A percentile compares a stretch with the other conserved stretches of the same genome.
Evolutionary conservation across 1,140 invertebrate genomes (phyloP).

Genomic region (Drosophila neocordata): DNA sequence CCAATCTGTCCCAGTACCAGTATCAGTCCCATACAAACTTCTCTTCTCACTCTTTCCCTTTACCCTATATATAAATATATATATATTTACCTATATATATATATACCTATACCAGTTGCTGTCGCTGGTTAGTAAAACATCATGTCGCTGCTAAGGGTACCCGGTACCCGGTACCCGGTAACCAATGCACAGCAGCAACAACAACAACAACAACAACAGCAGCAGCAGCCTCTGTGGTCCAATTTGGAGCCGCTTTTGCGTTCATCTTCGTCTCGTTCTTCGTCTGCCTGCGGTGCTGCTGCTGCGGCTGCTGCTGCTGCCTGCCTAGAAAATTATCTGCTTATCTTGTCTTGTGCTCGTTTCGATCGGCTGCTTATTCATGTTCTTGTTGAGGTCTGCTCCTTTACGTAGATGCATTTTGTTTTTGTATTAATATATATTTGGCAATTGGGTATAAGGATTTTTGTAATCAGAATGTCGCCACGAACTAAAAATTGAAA

Average conservation of each 20-base stretch:
- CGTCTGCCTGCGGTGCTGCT: conserved; percentile 15
- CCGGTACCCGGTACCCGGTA: conserved; percentile 61
- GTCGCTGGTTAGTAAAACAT: conserved; percentile 77
- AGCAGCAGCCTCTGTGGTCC: conserved; percentile 71
- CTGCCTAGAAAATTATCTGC: conserved; percentile 81
- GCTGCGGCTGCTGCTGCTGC: conserved; percentile 48
- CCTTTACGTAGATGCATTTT: conserved; percentile 21
- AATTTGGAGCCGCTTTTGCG: conserved; percentile 64
- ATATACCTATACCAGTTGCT: conserved; percentile 36
- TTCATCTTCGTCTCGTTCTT: background rate
- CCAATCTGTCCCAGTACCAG: conserved; percentile 23
- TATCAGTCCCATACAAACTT: background rate
- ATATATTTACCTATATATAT: no score
- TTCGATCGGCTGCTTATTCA: conserved; percentile 80
- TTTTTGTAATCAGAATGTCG: background rate
- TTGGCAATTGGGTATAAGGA: background rate
- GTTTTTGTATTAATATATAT: conserved; percentile 5
- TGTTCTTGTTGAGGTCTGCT: conserved; percentile 52
- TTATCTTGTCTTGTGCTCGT: conserved; percentile 80
- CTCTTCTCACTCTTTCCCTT: background rate
- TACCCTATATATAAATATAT: background rate
- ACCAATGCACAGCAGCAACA: conserved; percentile 10
- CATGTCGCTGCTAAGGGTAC: conserved; percentile 75
- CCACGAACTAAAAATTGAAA: no score
- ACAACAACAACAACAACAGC: background rate